phyloP scores from a whole-genome alignment of 2,797 vertebrate genomes.

The Acanthurus lineatus region DNA sequence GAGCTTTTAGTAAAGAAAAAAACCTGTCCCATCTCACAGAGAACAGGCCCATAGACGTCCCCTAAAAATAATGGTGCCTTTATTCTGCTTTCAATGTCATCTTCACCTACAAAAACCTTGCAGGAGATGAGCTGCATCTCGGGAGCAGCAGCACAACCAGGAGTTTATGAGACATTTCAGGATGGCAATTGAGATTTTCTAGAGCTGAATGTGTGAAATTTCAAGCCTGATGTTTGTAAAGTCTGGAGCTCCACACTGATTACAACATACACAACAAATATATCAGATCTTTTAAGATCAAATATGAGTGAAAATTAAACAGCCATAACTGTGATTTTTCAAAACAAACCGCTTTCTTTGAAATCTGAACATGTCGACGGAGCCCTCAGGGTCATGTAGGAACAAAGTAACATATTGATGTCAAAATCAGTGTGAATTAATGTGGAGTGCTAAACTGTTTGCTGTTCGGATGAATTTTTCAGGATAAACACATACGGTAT shows the following conservation, averaged over 20 bases:
- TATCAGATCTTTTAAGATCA: not conserved
- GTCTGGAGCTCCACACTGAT: not conserved
- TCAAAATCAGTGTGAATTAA: not conserved
- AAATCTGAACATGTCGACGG: not conserved
- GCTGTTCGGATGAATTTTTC: no score
- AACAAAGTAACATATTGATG: not conserved
- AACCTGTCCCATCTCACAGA: not conserved
- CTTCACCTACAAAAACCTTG: conserved; percentile 31
- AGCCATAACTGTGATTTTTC: not conserved
- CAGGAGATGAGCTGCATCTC: conserved; percentile 18
- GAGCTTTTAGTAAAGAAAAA: conserved; percentile 20
- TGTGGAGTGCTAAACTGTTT: not conserved
- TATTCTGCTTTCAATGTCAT: conserved; percentile 49
- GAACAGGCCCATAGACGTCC: not conserved
- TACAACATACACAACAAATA: not conserved
- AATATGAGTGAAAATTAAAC: not conserved
- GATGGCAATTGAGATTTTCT: conserved; percentile 17
- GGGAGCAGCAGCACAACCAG: not conserved
- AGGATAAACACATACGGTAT: no score
- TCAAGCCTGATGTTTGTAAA: conserved; percentile 16
- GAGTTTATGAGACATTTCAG: conserved; percentile 19
- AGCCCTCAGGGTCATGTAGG: not conserved
- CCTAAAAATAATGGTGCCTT: conserved; percentile 3
- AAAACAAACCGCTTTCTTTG: conserved; percentile 6
- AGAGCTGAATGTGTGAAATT: conserved; percentile 25